Conservation (phyloP, 92 coral and sea anemone species). For the Muricea muricata region DNA sequence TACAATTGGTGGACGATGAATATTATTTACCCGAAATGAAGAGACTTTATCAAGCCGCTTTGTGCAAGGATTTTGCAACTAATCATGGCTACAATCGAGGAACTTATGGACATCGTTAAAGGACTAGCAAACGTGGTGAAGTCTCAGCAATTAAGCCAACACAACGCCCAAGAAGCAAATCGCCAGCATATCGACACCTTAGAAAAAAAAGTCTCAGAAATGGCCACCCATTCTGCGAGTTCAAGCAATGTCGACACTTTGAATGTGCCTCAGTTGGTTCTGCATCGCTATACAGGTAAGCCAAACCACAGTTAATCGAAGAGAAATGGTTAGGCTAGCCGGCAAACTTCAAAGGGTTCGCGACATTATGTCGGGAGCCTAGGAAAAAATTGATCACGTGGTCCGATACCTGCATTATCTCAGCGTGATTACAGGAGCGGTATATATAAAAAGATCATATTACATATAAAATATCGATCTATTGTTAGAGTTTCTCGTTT, state of each 20-base stretch:
- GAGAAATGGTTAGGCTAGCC: too few species aligned
- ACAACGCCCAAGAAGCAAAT: background rate
- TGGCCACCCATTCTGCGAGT: background rate
- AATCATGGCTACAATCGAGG: background rate
- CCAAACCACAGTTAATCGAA: too few species aligned
- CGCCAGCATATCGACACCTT: background rate
- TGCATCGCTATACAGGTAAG: constrained; percentile 2
- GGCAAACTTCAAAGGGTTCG: background rate
- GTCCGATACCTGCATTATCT: too few species aligned
- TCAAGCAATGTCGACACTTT: background rate
- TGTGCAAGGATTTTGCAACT: too few species aligned
- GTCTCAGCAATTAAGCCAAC: background rate
- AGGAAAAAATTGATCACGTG: background rate
- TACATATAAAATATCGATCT: too few species aligned
- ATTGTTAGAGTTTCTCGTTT: too few species aligned
- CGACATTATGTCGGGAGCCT: background rate
- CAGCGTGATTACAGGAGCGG: too few species aligned
- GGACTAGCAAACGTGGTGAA: background rate
- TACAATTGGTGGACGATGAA: too few species aligned
- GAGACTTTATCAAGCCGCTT: too few species aligned
- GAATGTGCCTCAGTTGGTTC: background rate
- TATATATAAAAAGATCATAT: too few species aligned
- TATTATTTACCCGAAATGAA: too few species aligned
- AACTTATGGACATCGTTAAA: background rate
- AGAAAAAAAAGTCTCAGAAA: background rate